These are phyloP conservation scores for Cynopterus sphinx DNA, from an alignment of 2,797 vertebrate species.

Conservation along the genomic window DNA sequence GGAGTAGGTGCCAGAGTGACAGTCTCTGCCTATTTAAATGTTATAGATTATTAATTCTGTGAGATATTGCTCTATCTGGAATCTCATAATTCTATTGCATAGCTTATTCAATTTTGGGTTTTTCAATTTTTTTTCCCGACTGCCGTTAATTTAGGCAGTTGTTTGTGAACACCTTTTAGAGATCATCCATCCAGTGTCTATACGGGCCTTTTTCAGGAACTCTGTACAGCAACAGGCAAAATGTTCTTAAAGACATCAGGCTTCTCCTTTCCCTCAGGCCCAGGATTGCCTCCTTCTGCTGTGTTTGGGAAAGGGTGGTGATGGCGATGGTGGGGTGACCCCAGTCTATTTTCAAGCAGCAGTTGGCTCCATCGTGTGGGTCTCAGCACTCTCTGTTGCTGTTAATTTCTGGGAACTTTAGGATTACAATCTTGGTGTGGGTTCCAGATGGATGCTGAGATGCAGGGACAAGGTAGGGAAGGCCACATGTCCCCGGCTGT, in stretches of 20 bases:
- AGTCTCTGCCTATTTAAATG: constrained; percentile 28
- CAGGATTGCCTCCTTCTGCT: background rate
- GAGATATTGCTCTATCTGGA: background rate
- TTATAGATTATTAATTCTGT: constrained; percentile 37
- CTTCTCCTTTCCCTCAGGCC: background rate
- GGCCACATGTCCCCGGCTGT: background rate
- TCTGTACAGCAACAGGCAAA: background rate
- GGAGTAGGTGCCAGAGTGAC: background rate
- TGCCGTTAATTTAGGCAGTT: background rate
- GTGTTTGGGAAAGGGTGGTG: background rate
- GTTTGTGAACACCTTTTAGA: background rate
- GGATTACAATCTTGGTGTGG: background rate
- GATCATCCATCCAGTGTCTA: background rate
- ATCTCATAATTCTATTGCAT: background rate
- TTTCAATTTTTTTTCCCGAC: background rate
- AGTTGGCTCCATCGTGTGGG: background rate
- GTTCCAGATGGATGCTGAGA: background rate
- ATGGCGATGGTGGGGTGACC: background rate
- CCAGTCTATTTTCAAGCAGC: background rate
- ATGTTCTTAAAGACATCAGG: background rate
- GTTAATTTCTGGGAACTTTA: background rate
- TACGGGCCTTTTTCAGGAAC: background rate
- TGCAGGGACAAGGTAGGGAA: background rate
- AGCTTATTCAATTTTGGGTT: constrained; percentile 19
- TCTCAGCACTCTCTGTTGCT: background rate